Evolutionary conservation across 2,797 vertebrate genomes (phyloP).

Genomic region (Eospalax fontanierii): DNA sequence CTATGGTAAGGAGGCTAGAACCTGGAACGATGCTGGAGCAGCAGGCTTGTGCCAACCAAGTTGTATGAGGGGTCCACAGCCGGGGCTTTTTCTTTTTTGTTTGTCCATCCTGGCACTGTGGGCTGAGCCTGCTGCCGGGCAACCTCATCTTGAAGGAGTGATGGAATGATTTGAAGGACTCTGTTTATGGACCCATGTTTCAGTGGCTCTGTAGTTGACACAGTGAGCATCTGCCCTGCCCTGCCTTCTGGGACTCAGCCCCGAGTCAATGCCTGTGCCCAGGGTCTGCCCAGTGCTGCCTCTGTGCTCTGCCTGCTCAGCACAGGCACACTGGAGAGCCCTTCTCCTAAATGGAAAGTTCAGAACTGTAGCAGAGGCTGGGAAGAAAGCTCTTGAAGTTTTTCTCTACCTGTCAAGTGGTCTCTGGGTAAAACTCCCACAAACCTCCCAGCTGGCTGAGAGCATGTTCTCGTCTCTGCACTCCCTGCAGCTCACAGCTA

Average conservation of each 20-base stretch:
- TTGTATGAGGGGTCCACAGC: neutral
- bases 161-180: neutral
- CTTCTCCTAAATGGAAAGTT: neutral
- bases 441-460: neutral
- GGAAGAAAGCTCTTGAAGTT: neutral
- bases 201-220: neutral
- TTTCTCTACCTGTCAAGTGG: neutral
- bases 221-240: neutral
- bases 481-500: neutral
- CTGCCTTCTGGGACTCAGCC: neutral
- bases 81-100: neutral
- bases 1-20: rapidly evolving
- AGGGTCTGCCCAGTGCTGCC: neutral
- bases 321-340: neutral
- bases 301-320: neutral
- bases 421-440: neutral
- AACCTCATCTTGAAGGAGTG: neutral
- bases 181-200: neutral
- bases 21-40: rapidly evolving
- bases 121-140: neutral
- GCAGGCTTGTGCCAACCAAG: rapidly evolving
- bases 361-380: neutral
- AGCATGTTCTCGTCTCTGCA: neutral
- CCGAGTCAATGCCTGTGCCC: neutral
- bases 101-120: neutral